Percentiles rank a stretch among this genome's conserved stretches.
Conservation (phyloP, 1,140 invertebrate species). For the Drosophila bifasciata region DNA sequence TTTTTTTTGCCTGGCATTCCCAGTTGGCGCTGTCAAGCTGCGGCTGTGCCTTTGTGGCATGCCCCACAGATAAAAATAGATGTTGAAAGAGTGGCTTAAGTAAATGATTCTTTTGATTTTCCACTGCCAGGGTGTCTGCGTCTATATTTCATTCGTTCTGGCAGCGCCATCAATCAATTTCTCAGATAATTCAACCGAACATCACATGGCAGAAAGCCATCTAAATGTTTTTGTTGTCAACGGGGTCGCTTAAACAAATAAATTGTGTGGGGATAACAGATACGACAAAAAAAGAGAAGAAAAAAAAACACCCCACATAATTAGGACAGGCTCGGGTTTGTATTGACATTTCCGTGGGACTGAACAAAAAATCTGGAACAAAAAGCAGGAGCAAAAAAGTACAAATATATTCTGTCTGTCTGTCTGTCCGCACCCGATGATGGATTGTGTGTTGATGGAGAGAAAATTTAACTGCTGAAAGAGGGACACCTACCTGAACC, state of each 20-base stretch:
- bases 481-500: conserved; percentile 25
- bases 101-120: conserved; percentile 65
- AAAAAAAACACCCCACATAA: conserved; percentile 41
- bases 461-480: conserved; percentile 26
- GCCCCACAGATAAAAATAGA: too few species aligned
- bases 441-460: conserved; percentile 48
- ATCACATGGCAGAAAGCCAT: conserved; percentile 48
- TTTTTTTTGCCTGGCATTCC: too few species aligned
- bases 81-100: conserved; percentile 4
- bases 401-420: conserved; percentile 42
- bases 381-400: conserved; percentile 23
- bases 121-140: conserved; percentile 44
- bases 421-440: conserved; percentile 20
- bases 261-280: conserved; percentile 16
- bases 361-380: not conserved
- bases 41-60: too few species aligned
- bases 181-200: conserved; percentile 59
- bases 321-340: conserved; percentile 46
- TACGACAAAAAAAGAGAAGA: too few species aligned
- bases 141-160: conserved; percentile 16
- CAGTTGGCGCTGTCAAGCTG: not conserved
- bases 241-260: conserved; percentile 51
- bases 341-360: conserved; percentile 48
- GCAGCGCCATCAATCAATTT: conserved; percentile 73
- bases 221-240: conserved; percentile 17